Evolutionary conservation across 2,888 invertebrate genomes (phyloP), one percentile per base, ranked within the genome.

Genomic region (Rhamnusium bicolor): DNA sequence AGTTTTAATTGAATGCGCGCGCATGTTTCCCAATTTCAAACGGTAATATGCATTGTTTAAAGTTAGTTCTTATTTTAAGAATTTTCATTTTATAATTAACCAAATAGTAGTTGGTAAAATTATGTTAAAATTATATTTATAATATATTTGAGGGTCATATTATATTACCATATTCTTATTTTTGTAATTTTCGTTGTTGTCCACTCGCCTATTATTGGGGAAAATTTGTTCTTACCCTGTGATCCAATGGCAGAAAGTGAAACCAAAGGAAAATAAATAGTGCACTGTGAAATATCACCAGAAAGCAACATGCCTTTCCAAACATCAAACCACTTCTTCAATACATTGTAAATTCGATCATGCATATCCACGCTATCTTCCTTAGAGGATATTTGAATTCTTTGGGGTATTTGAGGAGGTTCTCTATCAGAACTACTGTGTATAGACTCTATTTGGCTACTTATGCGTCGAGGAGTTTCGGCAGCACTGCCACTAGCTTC

Each of bases 251-350:
- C 91, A 6, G 90, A 89, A 1, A 92, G 90, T 0, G 91, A 89
- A 51, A 84, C 86, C 71, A 90, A 88, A 5, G 93, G 91, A 78
- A 92, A 89, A 84, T 93, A 93, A 74, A 93, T 87, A 24, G 90
- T 88, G 79, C 91, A 89, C 80, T 91, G 89, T 0, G 91, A 91
- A 29, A 93, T 82, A 78, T 91, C 91, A 12, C 92, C 90, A 80
- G 84, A 89, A 51, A 91, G 81, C 8, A 91, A 86, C 80, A 91
- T 85, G 71, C 89, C 89, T 76, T 89, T 89, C 90, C 91, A 91
- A 77, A 90, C 89, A 46, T 89, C 87, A 82, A 90, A 90, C 85
- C 89, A 88, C 61, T 87, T 87, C 69, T 89, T 87, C 29, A 91
- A 81, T 78, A 86, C 81, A 68, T 85, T 84, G 71, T 87, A 87